These are phyloP conservation scores for Punctoribates punctum DNA, from an alignment of 2,888 invertebrate genomes.

Conservation along the genomic window DNA sequence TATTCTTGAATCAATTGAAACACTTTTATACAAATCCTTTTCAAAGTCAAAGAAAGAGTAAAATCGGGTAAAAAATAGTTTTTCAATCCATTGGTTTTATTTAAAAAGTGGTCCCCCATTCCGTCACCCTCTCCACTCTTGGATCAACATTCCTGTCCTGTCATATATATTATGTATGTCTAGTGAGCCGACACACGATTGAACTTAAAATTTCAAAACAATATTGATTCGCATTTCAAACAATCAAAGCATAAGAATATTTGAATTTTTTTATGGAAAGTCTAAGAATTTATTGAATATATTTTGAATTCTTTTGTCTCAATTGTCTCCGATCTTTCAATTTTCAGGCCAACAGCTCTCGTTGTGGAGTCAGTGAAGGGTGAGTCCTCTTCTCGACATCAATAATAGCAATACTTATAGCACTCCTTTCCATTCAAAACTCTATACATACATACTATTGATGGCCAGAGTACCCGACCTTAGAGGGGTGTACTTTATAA, in stretches of 20 bases:
- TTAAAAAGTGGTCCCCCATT: background rate
- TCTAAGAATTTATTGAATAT: background rate
- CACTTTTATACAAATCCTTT: background rate
- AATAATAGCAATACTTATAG: background rate
- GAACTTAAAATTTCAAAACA: background rate
- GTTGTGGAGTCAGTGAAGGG: constrained; percentile 41
- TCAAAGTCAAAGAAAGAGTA: background rate
- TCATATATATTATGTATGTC: constrained; percentile 8
- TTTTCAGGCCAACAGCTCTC: constrained; percentile 40
- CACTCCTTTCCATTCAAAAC: background rate
- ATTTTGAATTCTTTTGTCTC: background rate
- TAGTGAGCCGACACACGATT: constrained; percentile 15
- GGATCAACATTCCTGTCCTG: background rate
- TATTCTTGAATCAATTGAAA: background rate
- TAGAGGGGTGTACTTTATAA: no score
- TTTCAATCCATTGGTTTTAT: constrained; percentile 31
- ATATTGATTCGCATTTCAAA: background rate
- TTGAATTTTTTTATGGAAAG: background rate
- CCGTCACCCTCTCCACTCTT: no score
- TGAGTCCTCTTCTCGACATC: background rate
- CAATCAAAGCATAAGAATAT: background rate
- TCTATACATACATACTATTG: background rate
- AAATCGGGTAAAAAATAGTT: background rate
- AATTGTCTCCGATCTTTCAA: constrained; percentile 22
- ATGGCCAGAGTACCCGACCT: no score